These are phyloP conservation scores for Stylophora pistillata DNA, from an alignment of 64 coral and sea anemone species.

Conservation along the genomic window DNA sequence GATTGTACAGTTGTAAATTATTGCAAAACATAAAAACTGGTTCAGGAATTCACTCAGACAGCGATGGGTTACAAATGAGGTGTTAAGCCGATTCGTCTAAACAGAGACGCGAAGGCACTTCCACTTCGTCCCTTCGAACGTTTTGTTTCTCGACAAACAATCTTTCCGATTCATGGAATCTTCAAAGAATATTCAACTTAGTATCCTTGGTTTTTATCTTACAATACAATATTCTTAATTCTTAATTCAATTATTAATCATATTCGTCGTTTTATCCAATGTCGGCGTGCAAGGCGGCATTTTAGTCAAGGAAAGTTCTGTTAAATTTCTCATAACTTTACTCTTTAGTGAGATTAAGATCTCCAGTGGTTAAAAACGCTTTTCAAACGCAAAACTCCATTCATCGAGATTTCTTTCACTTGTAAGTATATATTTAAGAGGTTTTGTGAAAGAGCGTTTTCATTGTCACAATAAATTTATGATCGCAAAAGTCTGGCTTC, in stretches of 20 bases:
- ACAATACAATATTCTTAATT: neutral
- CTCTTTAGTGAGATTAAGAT: neutral
- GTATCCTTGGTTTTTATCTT: no score
- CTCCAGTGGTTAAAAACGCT: neutral
- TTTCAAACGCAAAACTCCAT: neutral
- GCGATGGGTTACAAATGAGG: conserved; percentile 23
- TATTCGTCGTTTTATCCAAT: neutral
- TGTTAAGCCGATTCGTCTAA: conserved; percentile 39
- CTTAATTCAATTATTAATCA: neutral
- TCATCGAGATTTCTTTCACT: neutral
- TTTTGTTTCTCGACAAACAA: neutral
- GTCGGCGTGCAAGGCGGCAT: neutral
- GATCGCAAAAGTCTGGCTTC: neutral
- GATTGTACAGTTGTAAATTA: conserved; percentile 10
- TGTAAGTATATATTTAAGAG: neutral
- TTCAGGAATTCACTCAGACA: neutral
- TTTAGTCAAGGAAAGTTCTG: neutral
- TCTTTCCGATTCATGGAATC: neutral
- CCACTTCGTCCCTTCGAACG: neutral
- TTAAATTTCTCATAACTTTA: neutral
- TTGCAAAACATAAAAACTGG: neutral
- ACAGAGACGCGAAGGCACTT: conserved; percentile 14
- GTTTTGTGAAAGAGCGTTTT: neutral
- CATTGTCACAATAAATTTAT: conserved; percentile 8
- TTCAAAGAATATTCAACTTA: neutral